phyloP scores from a whole-genome alignment of 2,888 invertebrate species.

The Orchesellides sinensis region DNA sequence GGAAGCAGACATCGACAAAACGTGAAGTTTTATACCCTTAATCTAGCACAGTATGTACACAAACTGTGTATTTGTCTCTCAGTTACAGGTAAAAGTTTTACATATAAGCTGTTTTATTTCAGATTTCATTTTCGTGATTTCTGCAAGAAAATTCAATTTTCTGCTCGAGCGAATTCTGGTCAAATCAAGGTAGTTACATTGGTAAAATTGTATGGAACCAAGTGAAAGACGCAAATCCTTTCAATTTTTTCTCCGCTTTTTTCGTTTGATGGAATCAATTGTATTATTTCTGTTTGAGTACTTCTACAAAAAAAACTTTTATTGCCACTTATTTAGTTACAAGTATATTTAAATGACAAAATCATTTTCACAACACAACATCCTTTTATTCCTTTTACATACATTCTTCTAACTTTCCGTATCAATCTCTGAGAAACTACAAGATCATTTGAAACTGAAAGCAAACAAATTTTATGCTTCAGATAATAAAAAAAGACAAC shows the following conservation, averaged over 20 bases:
- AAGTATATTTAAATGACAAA: conserved; percentile 12
- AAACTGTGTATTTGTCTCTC: too few relatives aligned
- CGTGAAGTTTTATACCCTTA: too few relatives aligned
- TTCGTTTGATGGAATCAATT: conserved; percentile 14
- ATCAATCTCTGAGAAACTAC: too few relatives aligned
- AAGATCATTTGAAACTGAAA: too few relatives aligned
- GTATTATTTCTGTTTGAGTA: conserved; percentile 1
- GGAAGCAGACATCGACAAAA: too few relatives aligned
- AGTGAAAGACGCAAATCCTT: conserved; percentile 55
- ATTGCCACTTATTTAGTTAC: neutral
- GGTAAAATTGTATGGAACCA: conserved; percentile 59
- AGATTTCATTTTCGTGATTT: conserved; percentile 68
- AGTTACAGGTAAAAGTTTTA: neutral
- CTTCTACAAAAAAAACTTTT: conserved; percentile 13
- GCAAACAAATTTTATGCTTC: too few relatives aligned
- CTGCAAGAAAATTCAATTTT: conserved; percentile 70
- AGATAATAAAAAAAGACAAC: too few relatives aligned
- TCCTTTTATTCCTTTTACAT: too few relatives aligned
- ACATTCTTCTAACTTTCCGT: too few relatives aligned
- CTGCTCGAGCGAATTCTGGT: conserved; percentile 64
- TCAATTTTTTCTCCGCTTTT: conserved; percentile 37
- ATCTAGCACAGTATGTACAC: too few relatives aligned
- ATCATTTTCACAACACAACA: too few relatives aligned
- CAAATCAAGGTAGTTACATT: conserved; percentile 64
- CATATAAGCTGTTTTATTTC: conserved; percentile 20